Evolutionary conservation across 37 sponge, comb jelly and placozoan genomes (phyloP), one percentile per base, ranked within the genome.

Genomic region (Theonella swinhoei): DNA sequence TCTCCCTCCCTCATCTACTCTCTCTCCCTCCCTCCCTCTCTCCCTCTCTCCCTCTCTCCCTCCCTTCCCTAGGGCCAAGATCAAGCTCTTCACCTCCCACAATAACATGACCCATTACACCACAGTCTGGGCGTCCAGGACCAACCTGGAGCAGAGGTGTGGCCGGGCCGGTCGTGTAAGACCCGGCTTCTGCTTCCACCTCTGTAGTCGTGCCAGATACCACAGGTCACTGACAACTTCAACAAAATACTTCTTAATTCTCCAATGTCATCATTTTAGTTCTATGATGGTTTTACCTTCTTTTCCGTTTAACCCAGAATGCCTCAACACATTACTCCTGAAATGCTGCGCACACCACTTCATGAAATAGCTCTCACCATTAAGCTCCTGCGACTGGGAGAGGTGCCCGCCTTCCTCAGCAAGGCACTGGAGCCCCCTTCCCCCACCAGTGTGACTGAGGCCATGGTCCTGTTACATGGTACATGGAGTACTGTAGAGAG

Each of bases 171-270:
- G 95, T 4, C 35, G 95, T 4, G 91, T 91, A 28, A 68, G 88
- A 67, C 80, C 85, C 0, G 95, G 95, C 34, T 85, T 80, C 61
- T 94, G 95, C 81, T 94, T 94, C 77, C 95, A 94, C 39, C 82
- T 94, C 67, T 94, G 95, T 42, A 87, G 85, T 40, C 47, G 85
- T 34, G 95, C 91, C 4, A 72, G 91, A 75, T 94, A 69, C 72
- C 68, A 77, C 23, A 77, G 62, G 89, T 89, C 31, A 19, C 77
- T 39, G n/a, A n/a, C n/a, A n/a, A n/a, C n/a, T n/a, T n/a, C n/a
- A n/a, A n/a, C n/a, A n/a, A n/a, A 14, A 14, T 23, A 26, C 42
- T 30, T 66, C 28, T 66, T 66, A 23, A 66, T 31, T 66, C 68
- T 66, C 28, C 17, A n/a, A n/a, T n/a, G n/a, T n/a, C n/a, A n/a